Conservation (phyloP, 2,888 invertebrate species). For the Sphaerophoria taeniata region DNA sequence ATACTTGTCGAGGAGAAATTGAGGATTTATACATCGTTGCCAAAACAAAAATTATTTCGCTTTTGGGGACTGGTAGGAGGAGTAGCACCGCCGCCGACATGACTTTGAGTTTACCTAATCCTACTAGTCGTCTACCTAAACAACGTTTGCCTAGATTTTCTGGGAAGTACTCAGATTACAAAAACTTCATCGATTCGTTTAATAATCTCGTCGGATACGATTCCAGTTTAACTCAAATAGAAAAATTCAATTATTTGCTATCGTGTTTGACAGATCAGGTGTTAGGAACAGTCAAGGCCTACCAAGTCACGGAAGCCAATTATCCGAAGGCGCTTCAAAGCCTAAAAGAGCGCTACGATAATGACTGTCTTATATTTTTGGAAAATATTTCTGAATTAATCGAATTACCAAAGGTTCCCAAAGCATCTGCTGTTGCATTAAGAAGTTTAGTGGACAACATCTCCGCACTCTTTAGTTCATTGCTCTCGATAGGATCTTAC, state of each 20-base stretch:
- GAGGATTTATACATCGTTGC: constrained; percentile 30
- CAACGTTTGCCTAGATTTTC: too few relatives aligned
- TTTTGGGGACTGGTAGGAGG: too few relatives aligned
- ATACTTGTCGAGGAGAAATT: constrained; percentile 2
- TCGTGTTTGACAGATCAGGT: constrained; percentile 31
- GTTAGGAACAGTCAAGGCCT: constrained; percentile 20
- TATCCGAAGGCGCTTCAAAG: constrained; percentile 36
- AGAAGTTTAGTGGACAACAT: constrained; percentile 24
- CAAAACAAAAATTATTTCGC: too few relatives aligned
- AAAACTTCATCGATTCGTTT: constrained; percentile 37
- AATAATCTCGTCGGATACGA: not conserved
- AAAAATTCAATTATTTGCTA: constrained; percentile 8
- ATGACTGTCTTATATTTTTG: constrained; percentile 38
- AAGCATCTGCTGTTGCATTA: not conserved
- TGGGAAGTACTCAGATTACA: constrained; percentile 46
- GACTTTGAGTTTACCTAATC: too few relatives aligned
- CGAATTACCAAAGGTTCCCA: constrained; percentile 2
- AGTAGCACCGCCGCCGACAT: too few relatives aligned
- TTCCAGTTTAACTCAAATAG: not conserved
- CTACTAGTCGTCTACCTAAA: too few relatives aligned
- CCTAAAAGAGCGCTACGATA: constrained; percentile 38
- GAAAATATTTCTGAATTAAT: constrained; percentile 42
- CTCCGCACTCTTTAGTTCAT: constrained; percentile 11
- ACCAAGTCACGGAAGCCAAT: constrained; percentile 35
- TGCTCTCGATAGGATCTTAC: constrained; percentile 12